A percentile compares a stretch with the other conserved stretches of the same genome.
These are phyloP conservation scores for Diploscapter pachys DNA, from an alignment of 1,140 invertebrate genomes.

Conservation along the genomic window DNA sequence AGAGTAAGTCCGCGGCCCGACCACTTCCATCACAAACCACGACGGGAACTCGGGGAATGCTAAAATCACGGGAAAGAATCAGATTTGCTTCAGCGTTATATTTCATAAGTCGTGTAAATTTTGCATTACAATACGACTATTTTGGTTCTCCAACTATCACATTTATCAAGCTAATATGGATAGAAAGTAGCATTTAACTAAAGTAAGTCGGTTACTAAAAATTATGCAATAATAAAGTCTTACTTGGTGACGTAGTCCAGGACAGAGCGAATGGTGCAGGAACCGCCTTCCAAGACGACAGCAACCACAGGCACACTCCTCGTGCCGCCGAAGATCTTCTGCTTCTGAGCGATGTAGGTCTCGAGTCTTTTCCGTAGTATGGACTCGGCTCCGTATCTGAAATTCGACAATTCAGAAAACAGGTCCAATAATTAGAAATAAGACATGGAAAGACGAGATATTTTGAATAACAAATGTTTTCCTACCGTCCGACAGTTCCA, in stretches of 20 bases:
- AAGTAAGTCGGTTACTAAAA: too few species aligned
- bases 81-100: not conserved
- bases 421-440: not conserved
- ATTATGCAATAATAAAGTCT: not conserved
- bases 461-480: not conserved
- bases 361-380: slow-evolving; percentile 63
- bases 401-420: slow-evolving; percentile 24
- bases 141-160: too few species aligned
- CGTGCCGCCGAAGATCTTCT: slow-evolving; percentile 45
- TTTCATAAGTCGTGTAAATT: not conserved
- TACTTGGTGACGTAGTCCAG: slow-evolving; percentile 85
- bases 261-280: slow-evolving; percentile 89
- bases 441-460: not conserved
- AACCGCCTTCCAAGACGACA: slow-evolving; percentile 91
- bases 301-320: slow-evolving; percentile 84
- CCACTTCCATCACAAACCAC: slow-evolving; percentile 95
- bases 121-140: too few species aligned
- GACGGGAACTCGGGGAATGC: slow-evolving; percentile 81
- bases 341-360: slow-evolving; percentile 60
- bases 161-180: too few species aligned
- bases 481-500: slow-evolving; percentile 74
- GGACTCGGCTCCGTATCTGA: slow-evolving; percentile 64
- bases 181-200: too few species aligned
- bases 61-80: slow-evolving; percentile 2
- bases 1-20: slow-evolving; percentile 87